These are phyloP conservation scores for Yasuhikotakia modesta DNA, from an alignment of 2,797 vertebrate genomes.

Conservation along the genomic window DNA sequence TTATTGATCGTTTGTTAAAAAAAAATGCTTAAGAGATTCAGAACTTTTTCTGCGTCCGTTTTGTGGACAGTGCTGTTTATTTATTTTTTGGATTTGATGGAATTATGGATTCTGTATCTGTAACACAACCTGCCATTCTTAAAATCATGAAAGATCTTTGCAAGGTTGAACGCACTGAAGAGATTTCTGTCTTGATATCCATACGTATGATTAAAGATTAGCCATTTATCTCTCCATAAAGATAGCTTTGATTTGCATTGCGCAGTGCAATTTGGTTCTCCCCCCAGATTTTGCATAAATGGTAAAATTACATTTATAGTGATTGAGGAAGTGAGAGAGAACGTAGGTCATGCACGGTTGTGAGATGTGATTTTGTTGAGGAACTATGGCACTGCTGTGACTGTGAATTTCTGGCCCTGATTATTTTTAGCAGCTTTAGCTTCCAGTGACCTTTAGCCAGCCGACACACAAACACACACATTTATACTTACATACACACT, in stretches of 20 bases:
- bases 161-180: background rate
- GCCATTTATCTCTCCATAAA: background rate
- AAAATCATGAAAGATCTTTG: background rate
- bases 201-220: background rate
- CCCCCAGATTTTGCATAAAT: conserved; percentile 19
- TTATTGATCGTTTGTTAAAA: too few relatives aligned
- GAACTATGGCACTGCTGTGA: conserved; percentile 31
- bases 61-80: too few relatives aligned
- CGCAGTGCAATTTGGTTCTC: background rate
- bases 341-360: conserved; percentile 8
- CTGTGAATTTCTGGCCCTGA: conserved; percentile 41
- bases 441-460: conserved; percentile 53
- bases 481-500: conserved; percentile 15
- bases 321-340: background rate
- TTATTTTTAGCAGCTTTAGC: conserved; percentile 53
- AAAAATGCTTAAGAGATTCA: too few relatives aligned
- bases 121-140: background rate
- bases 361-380: conserved; percentile 20
- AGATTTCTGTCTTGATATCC: background rate
- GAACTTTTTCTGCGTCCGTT: too few relatives aligned
- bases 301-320: conserved; percentile 13
- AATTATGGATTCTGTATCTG: too few relatives aligned
- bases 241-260: background rate
- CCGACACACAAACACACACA: conserved; percentile 14
- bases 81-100: too few relatives aligned